Evolutionary conservation across 1,140 invertebrate species (phyloP).

Genomic region (Bombyx mori): ASM3026992v2 NC_085109.1:3168501-3169000

Average conservation of each 20-base stretch:
- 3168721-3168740: conserved; percentile 65
- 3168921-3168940: conserved; percentile 55
- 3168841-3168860: conserved; percentile 63
- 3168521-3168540: conserved; percentile 55
- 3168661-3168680: conserved; percentile 51
- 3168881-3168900: conserved; percentile 59
- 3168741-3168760: conserved; percentile 49
- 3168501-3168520: conserved; percentile 57
- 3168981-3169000: conserved; percentile 45
- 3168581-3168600: conserved; percentile 48
- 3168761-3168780: conserved; percentile 45
- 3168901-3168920: conserved; percentile 61
- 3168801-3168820: conserved; percentile 64
- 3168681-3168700: conserved; percentile 55
- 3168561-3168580: conserved; percentile 46
- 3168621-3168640: conserved; percentile 54
- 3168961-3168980: conserved; percentile 63
- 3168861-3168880: conserved; percentile 53
- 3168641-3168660: conserved; percentile 63
- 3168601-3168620: conserved; percentile 58
- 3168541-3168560: conserved; percentile 56
- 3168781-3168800: conserved; percentile 58
- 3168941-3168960: conserved; percentile 54
- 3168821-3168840: conserved; percentile 52
- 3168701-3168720: conserved; percentile 59